Conservation (phyloP, 2,797 vertebrate species). For the Picus viridis region DNA sequence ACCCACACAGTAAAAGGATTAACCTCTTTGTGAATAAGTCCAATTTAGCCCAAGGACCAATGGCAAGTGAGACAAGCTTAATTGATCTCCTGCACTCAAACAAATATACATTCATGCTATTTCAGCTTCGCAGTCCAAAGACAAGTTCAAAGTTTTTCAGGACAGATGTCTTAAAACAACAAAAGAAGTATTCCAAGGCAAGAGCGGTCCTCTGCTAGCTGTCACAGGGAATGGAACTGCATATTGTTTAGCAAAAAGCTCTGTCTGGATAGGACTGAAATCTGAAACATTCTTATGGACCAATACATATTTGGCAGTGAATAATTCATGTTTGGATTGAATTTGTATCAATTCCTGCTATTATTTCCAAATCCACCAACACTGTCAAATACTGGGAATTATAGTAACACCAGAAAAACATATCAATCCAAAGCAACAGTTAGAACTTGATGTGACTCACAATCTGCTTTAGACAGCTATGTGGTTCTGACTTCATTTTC, state of each 20-base stretch:
- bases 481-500: background rate
- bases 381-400: background rate
- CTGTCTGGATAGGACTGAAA: background rate
- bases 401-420: background rate
- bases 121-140: background rate
- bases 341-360: background rate
- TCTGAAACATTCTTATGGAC: background rate
- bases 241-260: background rate
- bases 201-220: background rate
- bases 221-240: background rate
- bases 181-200: background rate
- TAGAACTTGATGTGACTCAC: background rate
- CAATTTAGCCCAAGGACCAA: background rate
- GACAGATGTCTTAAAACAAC: background rate
- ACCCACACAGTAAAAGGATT: background rate
- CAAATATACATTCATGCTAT: background rate
- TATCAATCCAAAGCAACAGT: background rate
- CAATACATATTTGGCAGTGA: background rate
- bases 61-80: background rate
- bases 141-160: background rate
- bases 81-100: background rate
- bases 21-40: background rate
- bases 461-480: background rate
- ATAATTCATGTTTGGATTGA: background rate
- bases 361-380: slow-evolving; percentile 12